Conservation (phyloP, 2,113 vertebrate genomes). For the Tupaia chinensis region DNA sequence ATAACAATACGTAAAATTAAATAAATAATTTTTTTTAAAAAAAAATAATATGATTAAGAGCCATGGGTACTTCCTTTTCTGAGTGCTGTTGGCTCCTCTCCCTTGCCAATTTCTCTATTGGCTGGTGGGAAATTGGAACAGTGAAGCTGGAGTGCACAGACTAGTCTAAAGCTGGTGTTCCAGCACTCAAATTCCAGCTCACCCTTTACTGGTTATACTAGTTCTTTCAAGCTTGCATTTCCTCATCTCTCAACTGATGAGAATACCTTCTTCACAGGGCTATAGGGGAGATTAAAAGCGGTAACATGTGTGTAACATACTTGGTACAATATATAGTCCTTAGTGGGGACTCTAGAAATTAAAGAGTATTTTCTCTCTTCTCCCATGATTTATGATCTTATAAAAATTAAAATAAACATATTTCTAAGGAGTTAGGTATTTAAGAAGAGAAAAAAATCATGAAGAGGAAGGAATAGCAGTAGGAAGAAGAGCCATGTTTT, state of each 20-base stretch:
- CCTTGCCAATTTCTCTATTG: not conserved
- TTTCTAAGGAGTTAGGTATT: not conserved
- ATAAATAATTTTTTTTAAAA: no score
- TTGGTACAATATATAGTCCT: not conserved
- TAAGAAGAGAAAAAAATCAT: not conserved
- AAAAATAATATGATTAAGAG: not conserved
- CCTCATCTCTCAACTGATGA: not conserved
- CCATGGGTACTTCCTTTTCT: not conserved
- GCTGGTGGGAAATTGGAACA: not conserved
- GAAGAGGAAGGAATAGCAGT: not conserved
- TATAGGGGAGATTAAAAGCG: constrained; percentile 10
- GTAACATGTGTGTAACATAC: not conserved
- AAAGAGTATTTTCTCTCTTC: not conserved
- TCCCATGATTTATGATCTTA: not conserved
- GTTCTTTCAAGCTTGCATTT: not conserved
- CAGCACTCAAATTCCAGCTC: not conserved
- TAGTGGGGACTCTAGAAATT: not conserved
- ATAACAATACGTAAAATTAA: no score
- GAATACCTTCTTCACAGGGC: not conserved
- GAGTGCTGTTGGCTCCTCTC: not conserved
- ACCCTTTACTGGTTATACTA: not conserved
- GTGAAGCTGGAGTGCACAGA: not conserved
- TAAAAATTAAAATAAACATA: not conserved
- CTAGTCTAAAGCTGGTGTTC: not conserved
- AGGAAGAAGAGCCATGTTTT: not conserved